A percentile compares a stretch with the other conserved stretches of the same genome.
phyloP scores from a whole-genome alignment of 1,140 invertebrate genomes.

The Lepidurus apus region DNA sequence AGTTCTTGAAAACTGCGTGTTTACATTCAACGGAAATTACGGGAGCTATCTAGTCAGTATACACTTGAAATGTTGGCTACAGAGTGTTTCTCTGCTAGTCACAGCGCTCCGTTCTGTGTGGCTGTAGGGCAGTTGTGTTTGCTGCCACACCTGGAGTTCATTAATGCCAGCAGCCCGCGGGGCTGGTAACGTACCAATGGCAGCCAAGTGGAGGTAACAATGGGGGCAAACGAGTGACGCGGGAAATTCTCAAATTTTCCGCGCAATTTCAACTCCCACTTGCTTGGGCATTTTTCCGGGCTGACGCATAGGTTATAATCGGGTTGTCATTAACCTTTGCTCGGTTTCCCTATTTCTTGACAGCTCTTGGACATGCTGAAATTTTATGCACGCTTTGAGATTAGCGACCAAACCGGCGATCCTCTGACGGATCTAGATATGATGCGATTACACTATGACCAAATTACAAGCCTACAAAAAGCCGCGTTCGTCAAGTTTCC shows the following conservation, averaged over 20 bases:
- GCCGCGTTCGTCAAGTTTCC: constrained; percentile 89
- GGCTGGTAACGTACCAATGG: not conserved
- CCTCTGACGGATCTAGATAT: constrained; percentile 90
- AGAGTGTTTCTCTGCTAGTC: not conserved
- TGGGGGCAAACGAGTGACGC: not conserved
- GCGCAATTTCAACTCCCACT: no score
- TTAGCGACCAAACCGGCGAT: constrained; percentile 93
- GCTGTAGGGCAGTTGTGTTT: constrained; percentile 7
- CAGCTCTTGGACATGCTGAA: constrained; percentile 92
- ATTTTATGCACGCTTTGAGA: constrained; percentile 96
- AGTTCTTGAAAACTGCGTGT: not conserved
- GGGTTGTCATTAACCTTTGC: constrained; percentile 25
- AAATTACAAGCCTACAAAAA: constrained; percentile 84
- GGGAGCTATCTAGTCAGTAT: not conserved
- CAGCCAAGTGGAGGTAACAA: not conserved
- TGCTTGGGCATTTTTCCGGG: not conserved
- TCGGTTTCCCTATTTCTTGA: constrained; percentile 45
- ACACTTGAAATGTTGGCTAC: not conserved
- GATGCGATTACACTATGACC: constrained; percentile 84
- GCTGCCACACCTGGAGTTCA: not conserved
- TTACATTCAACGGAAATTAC: not conserved
- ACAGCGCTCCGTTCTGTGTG: not conserved
- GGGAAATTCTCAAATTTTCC: not conserved
- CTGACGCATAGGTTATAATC: not conserved
- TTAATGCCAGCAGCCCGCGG: not conserved